Evolutionary conservation across 2,113 vertebrate genomes (phyloP).

Genomic region (Hydropotes inermis): DNA sequence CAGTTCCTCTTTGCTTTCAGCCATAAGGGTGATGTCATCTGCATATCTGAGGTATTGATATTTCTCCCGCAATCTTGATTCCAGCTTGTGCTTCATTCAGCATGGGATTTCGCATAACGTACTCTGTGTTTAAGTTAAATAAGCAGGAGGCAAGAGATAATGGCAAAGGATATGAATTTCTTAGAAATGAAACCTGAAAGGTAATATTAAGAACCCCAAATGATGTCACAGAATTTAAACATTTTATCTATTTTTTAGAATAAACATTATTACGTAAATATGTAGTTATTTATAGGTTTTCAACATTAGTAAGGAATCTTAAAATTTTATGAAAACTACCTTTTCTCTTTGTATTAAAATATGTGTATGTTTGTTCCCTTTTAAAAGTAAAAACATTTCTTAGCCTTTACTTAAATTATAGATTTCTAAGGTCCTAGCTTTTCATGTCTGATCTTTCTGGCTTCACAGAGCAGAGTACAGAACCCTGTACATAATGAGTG

Average conservation of each 20-base stretch:
- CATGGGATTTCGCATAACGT: not conserved
- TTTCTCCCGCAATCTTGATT: not conserved
- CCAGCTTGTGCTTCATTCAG: not conserved
- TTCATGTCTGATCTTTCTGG: not conserved
- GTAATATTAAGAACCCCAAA: not conserved
- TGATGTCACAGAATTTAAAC: not conserved
- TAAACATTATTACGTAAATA: not conserved
- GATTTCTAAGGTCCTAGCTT: not conserved
- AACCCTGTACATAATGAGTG: not conserved
- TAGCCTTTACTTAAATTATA: not conserved
- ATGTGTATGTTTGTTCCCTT: not conserved
- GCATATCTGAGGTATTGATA: not conserved
- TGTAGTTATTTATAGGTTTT: not conserved
- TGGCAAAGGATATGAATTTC: not conserved
- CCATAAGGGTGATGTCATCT: not conserved
- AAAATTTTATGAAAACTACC: not conserved
- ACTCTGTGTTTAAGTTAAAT: not conserved
- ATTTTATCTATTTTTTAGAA: conserved; percentile 3
- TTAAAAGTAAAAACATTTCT: not conserved
- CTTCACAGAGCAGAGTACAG: not conserved
- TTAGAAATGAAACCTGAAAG: not conserved
- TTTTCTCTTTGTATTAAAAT: conserved; percentile 21
- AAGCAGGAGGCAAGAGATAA: not conserved
- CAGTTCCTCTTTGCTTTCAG: not conserved
- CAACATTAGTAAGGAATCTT: not conserved